These are phyloP conservation scores for Lytechinus pictus DNA, from an alignment of 35 echinoderm and acorn worm genomes.

Conservation along the genomic window DNA sequence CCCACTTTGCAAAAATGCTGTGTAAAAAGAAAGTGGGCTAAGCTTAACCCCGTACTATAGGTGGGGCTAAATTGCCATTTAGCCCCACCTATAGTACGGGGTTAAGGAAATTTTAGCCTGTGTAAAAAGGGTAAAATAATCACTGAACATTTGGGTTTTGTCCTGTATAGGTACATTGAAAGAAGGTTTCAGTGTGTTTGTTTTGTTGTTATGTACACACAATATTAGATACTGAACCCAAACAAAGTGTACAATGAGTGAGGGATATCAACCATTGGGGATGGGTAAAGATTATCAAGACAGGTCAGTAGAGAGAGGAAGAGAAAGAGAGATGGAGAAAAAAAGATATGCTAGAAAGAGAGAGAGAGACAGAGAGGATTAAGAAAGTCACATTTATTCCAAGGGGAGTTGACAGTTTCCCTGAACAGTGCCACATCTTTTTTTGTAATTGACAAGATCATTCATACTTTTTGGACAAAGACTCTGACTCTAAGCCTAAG, in stretches of 20 bases:
- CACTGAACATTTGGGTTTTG: neutral
- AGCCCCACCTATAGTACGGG: too few species aligned
- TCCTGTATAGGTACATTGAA: neutral
- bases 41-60: too few species aligned
- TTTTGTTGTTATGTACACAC: conserved; percentile 13
- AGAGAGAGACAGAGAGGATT: neutral
- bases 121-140: too few species aligned
- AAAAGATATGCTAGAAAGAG: neutral
- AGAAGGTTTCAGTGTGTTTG: neutral
- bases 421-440: too few species aligned
- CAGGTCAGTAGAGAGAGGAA: neutral
- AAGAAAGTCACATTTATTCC: too few species aligned
- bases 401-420: neutral
- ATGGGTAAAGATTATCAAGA: neutral
- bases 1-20: too few species aligned
- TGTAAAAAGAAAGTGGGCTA: too few species aligned
- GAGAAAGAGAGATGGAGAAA: neutral
- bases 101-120: too few species aligned
- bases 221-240: neutral
- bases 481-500: too few species aligned
- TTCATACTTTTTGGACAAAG: too few species aligned
- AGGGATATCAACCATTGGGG: neutral
- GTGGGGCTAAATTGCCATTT: too few species aligned
- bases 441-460: too few species aligned
- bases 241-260: neutral